Base-by-base conservation (phyloP, 23 tunicate genomes). In the Aplidium turbinatum region DNA sequence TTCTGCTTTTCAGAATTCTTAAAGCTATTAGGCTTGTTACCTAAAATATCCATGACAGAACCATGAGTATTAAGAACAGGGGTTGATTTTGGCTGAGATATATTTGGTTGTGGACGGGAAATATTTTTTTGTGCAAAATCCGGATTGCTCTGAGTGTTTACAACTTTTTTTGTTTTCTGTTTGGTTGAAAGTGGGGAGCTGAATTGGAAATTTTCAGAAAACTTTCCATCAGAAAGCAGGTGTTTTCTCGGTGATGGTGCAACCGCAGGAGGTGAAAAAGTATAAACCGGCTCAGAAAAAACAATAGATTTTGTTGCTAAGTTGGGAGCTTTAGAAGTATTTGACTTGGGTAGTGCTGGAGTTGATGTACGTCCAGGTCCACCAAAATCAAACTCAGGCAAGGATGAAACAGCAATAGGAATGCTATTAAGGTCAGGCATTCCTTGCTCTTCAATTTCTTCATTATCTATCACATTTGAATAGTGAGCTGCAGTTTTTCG, bases 31-130 rank as follows among this genome's bases (percentile, higher is more conserved):
- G 31, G n/a, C 3, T 35, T 19, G 4, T 25, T 24, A 22, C 26
- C 58, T 30, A 70, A 47, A 47, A 70, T 28, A 47, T 70, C 76
- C 76, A 70, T 46, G 3, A 70, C 76, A 70, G 35, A 46, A 35
- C 58, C 76, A 24, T 9, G 3, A 4, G 18, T 70, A 4, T 4
- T 27, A 24, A 30, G 13, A 21, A 18, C n/a, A n/a, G n/a, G n/a
- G n/a, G n/a, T n/a, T n/a, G n/a, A n/a, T n/a, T n/a, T n/a, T n/a
- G n/a, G n/a, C 16, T 42, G 11, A 16, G 16, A 42, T 42, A 16
- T 16, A 9, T 42, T 42, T 42, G 50, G 50, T 42, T n/a, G n/a
- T n/a, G n/a, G n/a, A n/a, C n/a, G n/a, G n/a, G n/a, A n/a, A n/a
- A n/a, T n/a, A n/a, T n/a, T n/a, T n/a, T n/a, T n/a, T n/a, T n/a